These are phyloP conservation scores for Lytechinus variegatus DNA, from an alignment of 35 echinoderm and acorn worm genomes.

Conservation along the genomic window DNA sequence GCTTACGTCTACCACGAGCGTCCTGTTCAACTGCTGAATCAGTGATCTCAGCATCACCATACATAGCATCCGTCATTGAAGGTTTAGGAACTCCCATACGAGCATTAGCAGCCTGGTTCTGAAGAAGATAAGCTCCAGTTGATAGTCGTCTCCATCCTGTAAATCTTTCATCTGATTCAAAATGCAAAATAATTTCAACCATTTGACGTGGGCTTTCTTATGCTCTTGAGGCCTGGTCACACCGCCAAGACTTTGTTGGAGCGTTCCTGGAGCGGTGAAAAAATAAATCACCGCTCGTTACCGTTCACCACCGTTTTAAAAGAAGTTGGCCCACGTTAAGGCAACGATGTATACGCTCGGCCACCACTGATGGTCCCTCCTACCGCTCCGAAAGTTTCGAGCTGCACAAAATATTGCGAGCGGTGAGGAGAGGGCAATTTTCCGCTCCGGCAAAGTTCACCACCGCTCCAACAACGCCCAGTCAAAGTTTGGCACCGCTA, in stretches of 20 bases:
- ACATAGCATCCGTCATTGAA: background rate
- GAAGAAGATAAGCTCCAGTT: background rate
- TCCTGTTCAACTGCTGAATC: conserved; percentile 32
- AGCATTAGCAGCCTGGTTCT: conserved; percentile 21
- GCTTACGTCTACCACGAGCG: conserved; percentile 40
- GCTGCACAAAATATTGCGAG: conserved; percentile 27
- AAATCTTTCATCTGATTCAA: conserved; percentile 27
- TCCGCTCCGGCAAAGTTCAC: conserved; percentile 38
- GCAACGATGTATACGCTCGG: conserved; percentile 22
- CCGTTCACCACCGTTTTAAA: background rate
- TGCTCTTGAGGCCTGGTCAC: background rate
- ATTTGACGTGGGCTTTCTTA: background rate
- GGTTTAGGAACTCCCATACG: background rate
- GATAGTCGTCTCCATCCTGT: conserved; percentile 25
- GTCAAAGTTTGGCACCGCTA: conserved; percentile 47
- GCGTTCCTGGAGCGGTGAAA: conserved; percentile 42
- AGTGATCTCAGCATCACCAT: background rate
- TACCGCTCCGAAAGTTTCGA: conserved; percentile 42
- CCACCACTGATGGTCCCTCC: conserved; percentile 32
- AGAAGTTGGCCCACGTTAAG: conserved; percentile 33
- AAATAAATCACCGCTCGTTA: too few relatives aligned
- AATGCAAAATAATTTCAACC: background rate
- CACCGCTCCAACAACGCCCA: conserved; percentile 40
- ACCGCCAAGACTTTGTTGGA: background rate
- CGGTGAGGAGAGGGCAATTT: conserved; percentile 15